Evolutionary conservation across 2,797 vertebrate genomes (phyloP).

Genomic region (Cephalopachus bancanus): DNA sequence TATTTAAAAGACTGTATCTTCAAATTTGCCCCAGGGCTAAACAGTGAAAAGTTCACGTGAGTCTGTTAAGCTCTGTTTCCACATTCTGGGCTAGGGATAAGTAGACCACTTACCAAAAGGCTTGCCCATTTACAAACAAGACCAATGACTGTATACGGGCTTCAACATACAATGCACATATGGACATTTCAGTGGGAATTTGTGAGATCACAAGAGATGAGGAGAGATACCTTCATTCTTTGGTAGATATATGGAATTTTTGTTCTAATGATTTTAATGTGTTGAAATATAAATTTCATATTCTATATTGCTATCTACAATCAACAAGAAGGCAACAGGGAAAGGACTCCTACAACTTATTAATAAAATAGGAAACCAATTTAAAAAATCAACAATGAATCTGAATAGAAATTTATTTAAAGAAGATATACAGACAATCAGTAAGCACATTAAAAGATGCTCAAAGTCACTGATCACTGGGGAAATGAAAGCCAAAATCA

Average conservation of each 20-base stretch:
- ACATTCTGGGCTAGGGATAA: not conserved
- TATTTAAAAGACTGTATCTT: not conserved
- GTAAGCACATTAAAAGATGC: not conserved
- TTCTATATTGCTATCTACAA: not conserved
- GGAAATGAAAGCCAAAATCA: constrained; percentile 19
- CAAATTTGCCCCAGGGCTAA: constrained; percentile 24
- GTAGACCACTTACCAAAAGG: not conserved
- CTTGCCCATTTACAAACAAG: not conserved
- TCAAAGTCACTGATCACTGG: not conserved
- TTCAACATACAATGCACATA: not conserved
- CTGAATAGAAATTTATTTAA: not conserved
- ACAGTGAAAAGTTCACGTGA: not conserved
- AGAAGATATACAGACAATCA: not conserved
- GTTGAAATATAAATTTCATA: constrained; percentile 5
- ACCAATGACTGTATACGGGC: not conserved
- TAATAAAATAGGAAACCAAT: constrained; percentile 41
- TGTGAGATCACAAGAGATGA: not conserved
- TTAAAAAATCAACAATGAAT: not conserved
- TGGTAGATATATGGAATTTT: not conserved
- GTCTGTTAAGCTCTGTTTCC: constrained; percentile 10
- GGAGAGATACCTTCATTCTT: not conserved
- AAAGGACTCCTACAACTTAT: not conserved
- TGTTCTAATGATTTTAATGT: constrained; percentile 40
- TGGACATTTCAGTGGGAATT: not conserved
- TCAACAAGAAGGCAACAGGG: constrained; percentile 30